Percentiles rank a stretch among this genome's conserved stretches.
Evolutionary conservation across 30 jellyfish, hydroid and myxozoan species (phyloP).

Genomic region (Turritopsis rubra): DNA sequence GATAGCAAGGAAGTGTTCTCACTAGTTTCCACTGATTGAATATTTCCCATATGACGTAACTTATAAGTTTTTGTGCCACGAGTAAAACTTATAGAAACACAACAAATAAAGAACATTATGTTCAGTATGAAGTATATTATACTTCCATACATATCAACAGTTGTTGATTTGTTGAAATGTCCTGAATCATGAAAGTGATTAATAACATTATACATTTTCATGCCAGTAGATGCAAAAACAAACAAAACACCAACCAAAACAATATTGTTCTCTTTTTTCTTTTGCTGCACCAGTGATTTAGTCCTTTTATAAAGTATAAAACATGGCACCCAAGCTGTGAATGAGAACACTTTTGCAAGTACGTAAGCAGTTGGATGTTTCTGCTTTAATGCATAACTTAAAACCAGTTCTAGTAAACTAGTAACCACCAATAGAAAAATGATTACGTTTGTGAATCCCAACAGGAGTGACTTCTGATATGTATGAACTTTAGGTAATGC

Average conservation of each 20-base stretch:
- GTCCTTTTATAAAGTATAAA: conserved; percentile 29
- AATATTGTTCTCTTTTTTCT: neutral
- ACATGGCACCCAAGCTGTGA: conserved; percentile 70
- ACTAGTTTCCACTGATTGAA: neutral
- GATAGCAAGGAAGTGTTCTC: conserved; percentile 8
- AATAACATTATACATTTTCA: conserved; percentile 34
- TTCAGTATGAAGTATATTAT: neutral
- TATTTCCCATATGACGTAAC: neutral
- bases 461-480: neutral
- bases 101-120: neutral
- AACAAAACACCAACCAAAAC: conserved; percentile 13
- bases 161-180: neutral
- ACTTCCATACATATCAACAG: neutral
- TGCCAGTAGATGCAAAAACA: conserved; percentile 38
- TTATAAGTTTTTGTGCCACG: neutral
- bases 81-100: neutral
- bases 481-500: neutral
- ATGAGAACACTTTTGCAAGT: conserved; percentile 44
- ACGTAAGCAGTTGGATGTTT: conserved; percentile 73
- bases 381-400: conserved; percentile 37
- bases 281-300: neutral
- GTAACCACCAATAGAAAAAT: neutral
- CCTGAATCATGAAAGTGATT: neutral
- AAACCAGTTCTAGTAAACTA: conserved; percentile 31
- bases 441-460: neutral